Percentiles rank a stretch among this genome's conserved stretches.
Evolutionary conservation across 1,140 invertebrate species (phyloP).

Genomic region (Saccostrea echinata): DNA sequence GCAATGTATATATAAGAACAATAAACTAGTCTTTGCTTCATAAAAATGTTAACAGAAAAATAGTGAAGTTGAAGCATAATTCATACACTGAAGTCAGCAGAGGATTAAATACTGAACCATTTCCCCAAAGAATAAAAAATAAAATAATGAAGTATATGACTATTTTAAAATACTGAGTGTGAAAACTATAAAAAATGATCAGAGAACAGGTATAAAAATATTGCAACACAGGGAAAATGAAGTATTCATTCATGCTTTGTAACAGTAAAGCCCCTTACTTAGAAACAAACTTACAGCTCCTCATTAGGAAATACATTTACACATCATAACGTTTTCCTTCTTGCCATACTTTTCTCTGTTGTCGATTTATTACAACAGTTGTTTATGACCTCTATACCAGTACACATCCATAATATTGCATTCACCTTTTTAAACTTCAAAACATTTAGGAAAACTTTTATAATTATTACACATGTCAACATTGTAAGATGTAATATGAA

Average conservation of each 20-base stretch:
- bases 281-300: too few relatives aligned
- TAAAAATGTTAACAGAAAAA: background rate
- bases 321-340: too few relatives aligned
- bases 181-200: slow-evolving; percentile 28
- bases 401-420: too few relatives aligned
- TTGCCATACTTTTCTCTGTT: too few relatives aligned
- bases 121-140: background rate
- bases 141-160: slow-evolving; percentile 15
- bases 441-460: too few relatives aligned
- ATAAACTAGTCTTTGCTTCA: background rate
- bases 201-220: slow-evolving; percentile 11
- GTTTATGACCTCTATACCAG: too few relatives aligned
- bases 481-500: too few relatives aligned
- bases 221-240: background rate
- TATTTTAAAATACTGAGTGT: slow-evolving; percentile 12
- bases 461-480: too few relatives aligned
- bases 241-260: background rate
- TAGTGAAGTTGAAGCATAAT: background rate
- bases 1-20: background rate
- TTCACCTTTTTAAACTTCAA: too few relatives aligned
- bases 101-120: background rate
- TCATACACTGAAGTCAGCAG: background rate
- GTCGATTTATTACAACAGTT: too few relatives aligned
- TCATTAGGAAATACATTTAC: too few relatives aligned
- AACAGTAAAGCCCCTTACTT: too few relatives aligned